phyloP scores from a whole-genome alignment of 2,797 vertebrate genomes.

The Acipenser oxyrinchus region DNA sequence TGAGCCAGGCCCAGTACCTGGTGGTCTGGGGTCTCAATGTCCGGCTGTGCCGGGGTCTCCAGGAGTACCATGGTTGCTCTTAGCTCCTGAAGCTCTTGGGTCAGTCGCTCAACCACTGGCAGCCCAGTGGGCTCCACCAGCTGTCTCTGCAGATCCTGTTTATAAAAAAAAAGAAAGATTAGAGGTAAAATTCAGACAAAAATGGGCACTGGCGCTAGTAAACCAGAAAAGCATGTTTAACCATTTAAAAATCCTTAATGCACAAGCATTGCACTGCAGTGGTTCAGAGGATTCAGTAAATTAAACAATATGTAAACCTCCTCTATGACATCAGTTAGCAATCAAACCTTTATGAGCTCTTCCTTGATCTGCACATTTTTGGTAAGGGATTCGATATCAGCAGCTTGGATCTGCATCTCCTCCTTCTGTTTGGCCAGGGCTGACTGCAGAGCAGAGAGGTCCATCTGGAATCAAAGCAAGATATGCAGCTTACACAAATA shows the following conservation, averaged over 20 bases:
- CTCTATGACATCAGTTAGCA: background rate
- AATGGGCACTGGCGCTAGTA: no score
- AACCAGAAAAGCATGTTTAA: no score
- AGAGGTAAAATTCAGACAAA: no score
- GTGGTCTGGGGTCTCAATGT: constrained; percentile 45
- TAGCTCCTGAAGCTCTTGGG: constrained; percentile 72
- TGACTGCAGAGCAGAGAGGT: constrained; percentile 67
- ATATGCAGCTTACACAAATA: no score
- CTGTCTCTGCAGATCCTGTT: constrained; percentile 76
- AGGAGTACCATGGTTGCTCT: constrained; percentile 57
- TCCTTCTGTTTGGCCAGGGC: constrained; percentile 55
- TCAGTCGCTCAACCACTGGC: constrained; percentile 69
- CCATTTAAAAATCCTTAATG: no score
- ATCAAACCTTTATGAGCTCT: constrained; percentile 72
- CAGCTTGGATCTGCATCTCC: constrained; percentile 62
- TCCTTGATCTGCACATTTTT: constrained; percentile 74
- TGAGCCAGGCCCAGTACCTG: constrained; percentile 52
- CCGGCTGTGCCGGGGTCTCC: constrained; percentile 35
- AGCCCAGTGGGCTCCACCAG: constrained; percentile 71
- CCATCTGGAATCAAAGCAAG: constrained; percentile 44
- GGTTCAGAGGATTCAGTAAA: no score
- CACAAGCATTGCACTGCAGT: no score
- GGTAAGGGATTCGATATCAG: constrained; percentile 60
- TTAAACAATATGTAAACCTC: no score
- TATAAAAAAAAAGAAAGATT: constrained; percentile 10